A percentile compares a stretch with the other conserved stretches of the same genome.
Evolutionary conservation across 2,113 vertebrate genomes (phyloP).

Genomic region (Meles meles): DNA sequence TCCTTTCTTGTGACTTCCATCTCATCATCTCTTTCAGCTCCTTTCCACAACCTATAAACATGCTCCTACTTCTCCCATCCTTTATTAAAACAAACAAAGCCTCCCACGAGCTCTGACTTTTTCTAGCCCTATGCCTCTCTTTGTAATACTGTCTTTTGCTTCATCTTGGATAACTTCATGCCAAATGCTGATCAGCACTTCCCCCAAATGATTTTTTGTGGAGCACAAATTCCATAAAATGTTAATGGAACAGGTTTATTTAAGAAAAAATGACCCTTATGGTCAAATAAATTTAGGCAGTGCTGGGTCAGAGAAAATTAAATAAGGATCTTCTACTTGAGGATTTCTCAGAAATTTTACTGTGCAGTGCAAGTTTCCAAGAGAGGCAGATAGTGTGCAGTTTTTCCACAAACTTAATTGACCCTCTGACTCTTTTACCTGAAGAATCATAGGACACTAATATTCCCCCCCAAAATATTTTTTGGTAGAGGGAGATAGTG

Average conservation of each 20-base stretch:
- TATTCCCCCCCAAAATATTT: not conserved
- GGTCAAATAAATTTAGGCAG: not conserved
- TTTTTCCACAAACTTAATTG: not conserved
- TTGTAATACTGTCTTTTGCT: not conserved
- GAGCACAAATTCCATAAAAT: not conserved
- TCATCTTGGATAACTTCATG: not conserved
- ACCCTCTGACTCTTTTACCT: not conserved
- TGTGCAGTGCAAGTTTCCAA: not conserved
- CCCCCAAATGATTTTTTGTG: not conserved
- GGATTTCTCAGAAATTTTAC: not conserved
- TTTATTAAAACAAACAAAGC: not conserved
- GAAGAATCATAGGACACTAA: not conserved
- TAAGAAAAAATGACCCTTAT: not conserved
- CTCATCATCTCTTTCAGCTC: not conserved
- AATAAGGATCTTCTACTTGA: not conserved
- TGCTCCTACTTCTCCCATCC: not conserved
- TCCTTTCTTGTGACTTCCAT: not conserved
- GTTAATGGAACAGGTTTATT: not conserved
- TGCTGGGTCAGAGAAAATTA: not conserved
- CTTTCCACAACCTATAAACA: not conserved
- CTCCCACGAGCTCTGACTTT: not conserved
- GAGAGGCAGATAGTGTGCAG: not conserved
- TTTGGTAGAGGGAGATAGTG: not conserved
- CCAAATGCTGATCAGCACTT: not conserved
- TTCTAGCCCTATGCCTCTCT: not conserved